A percentile compares a stretch with the other conserved stretches of the same genome.
Evolutionary conservation across 2,113 vertebrate genomes (phyloP).

Genomic region (Noctilio leporinus): DNA sequence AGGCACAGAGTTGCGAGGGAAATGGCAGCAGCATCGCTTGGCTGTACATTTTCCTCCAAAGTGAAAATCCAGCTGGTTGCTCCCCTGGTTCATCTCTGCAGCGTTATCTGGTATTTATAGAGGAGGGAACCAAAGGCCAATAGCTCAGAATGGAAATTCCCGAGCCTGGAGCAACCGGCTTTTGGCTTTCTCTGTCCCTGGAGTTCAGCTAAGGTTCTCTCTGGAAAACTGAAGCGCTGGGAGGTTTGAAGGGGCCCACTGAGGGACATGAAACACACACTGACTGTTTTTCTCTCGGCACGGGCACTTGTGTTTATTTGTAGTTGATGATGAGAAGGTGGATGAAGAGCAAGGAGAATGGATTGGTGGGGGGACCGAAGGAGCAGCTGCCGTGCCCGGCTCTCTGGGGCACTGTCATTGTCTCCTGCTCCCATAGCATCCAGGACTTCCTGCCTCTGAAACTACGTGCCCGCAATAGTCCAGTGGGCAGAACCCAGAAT

Average conservation of each 20-base stretch:
- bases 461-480: background rate
- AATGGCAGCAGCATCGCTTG: background rate
- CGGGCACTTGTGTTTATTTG: background rate
- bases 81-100: background rate
- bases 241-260: background rate
- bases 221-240: background rate
- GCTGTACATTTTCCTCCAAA: background rate
- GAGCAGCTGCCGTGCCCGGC: background rate
- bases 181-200: background rate
- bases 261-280: background rate
- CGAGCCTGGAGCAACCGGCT: background rate
- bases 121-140: background rate
- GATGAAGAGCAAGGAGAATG: background rate
- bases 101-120: conserved; percentile 38
- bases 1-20: background rate
- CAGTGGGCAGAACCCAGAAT: background rate
- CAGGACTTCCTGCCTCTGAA: background rate
- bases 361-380: fast-evolving
- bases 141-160: conserved; percentile 36
- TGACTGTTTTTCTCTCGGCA: background rate
- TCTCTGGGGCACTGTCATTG: background rate
- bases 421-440: background rate
- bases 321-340: background rate
- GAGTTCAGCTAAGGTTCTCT: conserved; percentile 62
- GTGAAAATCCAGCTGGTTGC: conserved; percentile 34